Conservation (phyloP, 2,888 invertebrate species). For the Conops quadrifasciatus region DNA sequence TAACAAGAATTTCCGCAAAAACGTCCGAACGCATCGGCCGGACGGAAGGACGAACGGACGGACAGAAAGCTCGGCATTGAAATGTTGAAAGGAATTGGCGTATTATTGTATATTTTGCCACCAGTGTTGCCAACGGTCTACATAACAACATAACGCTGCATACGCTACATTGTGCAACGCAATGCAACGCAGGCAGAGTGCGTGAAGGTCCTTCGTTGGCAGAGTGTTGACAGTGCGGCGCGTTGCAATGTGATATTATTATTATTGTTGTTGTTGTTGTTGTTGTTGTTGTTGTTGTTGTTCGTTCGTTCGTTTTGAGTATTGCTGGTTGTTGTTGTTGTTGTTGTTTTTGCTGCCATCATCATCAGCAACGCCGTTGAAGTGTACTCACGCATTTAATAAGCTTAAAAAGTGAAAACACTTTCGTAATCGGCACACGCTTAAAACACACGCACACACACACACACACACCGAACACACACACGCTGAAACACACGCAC, state of each 20-base stretch:
- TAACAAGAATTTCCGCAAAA: slow-evolving; percentile 29
- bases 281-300: not conserved
- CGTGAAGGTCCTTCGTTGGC: not conserved
- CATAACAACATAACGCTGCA: too few species aligned
- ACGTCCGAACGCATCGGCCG: slow-evolving; percentile 12
- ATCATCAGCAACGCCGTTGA: not conserved
- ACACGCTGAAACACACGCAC: not conserved
- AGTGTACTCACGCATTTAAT: slow-evolving; percentile 21
- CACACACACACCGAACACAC: too few species aligned
- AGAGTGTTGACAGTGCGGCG: not conserved
- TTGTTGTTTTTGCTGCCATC: too few species aligned
- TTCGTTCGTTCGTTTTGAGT: too few species aligned
- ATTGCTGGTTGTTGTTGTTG: too few species aligned
- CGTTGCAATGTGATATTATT: too few species aligned
- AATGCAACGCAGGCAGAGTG: slow-evolving; percentile 12
- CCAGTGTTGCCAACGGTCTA: too few species aligned
- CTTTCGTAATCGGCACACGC: not conserved
- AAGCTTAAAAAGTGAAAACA: slow-evolving; percentile 23
- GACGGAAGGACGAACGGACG: not conserved
- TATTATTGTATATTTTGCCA: too few species aligned
- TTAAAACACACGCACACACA: too few species aligned
- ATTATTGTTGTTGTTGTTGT: not conserved
- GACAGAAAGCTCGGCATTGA: not conserved
- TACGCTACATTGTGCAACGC: too few species aligned
- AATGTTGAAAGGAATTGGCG: slow-evolving; percentile 1